Evolutionary conservation across 2,888 invertebrate genomes (phyloP), one percentile per base, ranked within the genome.

Genomic region (Julus scanicus): DNA sequence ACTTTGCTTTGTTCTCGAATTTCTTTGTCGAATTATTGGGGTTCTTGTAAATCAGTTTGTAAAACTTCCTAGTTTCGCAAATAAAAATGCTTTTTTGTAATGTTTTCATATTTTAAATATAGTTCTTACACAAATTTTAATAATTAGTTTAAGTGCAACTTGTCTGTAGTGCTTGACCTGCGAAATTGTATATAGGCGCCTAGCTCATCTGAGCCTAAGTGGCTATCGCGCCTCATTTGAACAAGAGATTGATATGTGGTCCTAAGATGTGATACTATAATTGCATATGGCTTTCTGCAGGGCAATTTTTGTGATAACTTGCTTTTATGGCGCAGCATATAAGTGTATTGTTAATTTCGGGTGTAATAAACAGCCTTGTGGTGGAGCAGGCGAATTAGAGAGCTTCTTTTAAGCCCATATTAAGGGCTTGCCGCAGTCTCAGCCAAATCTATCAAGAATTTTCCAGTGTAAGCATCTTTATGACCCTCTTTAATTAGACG

Each of bases 361-460:
- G 9, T 71, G 71, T 71, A 71, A 71, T 71, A 71, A 71, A 71
- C 71, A 71, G 71, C n/a, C 71, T 29, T 71, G 71, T 71, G 71
- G 71, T 71, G 11, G 71, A 29, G 29, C 9, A 71, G 71, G 29
- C 6, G 71, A 71, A 71, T 57, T 57, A 57, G 57, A 57, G 57
- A 57, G 57, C 57, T 57, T 71, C 71, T 71, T 71, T 71, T 71
- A 71, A 71, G 71, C 71, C 71, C 71, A 29, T 71, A 71, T 29
- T 71, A 71, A 29, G 71, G 71, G 71, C 71, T 71, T 71, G 71
- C 71, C 71, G 71, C 71, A 71, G 71, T 71, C 71, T 71, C 71
- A 71, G n/a, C 71, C 49, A 86, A 86, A 57, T 57, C 86, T 86
- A 86, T 57, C 86, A 86, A 86, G 86, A 86, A 86, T 20, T 57